Conservation (phyloP, 1,140 invertebrate genomes). For the Doryteuthis pealeii region DNA sequence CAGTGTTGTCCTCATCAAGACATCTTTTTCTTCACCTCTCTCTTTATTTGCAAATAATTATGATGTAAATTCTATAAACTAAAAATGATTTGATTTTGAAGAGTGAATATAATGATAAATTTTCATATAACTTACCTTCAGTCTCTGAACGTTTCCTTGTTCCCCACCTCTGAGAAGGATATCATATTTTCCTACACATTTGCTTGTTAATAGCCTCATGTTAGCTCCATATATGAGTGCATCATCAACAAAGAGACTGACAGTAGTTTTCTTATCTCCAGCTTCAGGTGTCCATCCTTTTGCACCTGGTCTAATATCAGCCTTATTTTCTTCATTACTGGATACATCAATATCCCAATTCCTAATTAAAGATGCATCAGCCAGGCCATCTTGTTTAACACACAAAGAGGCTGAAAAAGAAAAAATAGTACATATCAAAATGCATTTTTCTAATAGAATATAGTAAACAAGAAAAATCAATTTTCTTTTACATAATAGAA, state of each 20-base stretch:
- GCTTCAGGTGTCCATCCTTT: constrained; percentile 1
- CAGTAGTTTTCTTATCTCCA: background rate
- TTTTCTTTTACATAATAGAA: too few relatives aligned
- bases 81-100: too few relatives aligned
- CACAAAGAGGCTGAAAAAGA: background rate
- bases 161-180: background rate
- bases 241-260: background rate
- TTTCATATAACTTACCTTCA: too few relatives aligned
- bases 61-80: too few relatives aligned
- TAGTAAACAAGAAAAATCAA: too few relatives aligned
- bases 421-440: too few relatives aligned
- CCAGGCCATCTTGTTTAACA: constrained; percentile 1
- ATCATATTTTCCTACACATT: background rate
- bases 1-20: too few relatives aligned
- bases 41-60: too few relatives aligned
- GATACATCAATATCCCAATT: background rate
- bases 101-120: too few relatives aligned
- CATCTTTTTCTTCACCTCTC: too few relatives aligned
- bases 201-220: background rate
- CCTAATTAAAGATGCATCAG: background rate
- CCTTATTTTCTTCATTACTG: background rate
- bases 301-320: background rate
- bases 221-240: background rate
- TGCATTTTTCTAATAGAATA: too few relatives aligned
- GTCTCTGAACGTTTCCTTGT: background rate